phyloP scores from a whole-genome alignment of 2,113 vertebrate species.

The Coryphaenoides rupestris region DNA sequence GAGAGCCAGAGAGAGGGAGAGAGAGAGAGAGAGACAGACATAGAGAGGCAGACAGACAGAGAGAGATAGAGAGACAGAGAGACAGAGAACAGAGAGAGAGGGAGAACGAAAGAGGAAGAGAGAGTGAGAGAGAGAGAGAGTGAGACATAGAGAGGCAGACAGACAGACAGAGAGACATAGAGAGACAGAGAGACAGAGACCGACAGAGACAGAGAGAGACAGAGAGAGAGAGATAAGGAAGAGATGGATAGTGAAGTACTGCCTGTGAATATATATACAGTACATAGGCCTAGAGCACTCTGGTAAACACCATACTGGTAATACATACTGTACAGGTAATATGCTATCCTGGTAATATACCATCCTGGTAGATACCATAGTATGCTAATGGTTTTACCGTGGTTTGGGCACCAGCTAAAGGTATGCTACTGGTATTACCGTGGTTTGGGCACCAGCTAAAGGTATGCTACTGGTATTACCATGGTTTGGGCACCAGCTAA shows the following conservation, averaged over 20 bases:
- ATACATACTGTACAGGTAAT: too few species aligned
- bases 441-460: slow-evolving; percentile 87
- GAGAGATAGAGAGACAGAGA: neutral
- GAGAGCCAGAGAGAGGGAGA: neutral
- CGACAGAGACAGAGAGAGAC: neutral
- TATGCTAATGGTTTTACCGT: slow-evolving; percentile 80
- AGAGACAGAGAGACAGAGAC: neutral
- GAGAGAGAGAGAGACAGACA: neutral
- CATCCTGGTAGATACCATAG: too few species aligned
- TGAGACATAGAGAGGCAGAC: neutral
- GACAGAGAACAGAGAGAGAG: neutral
- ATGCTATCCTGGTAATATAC: too few species aligned
- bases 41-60: neutral
- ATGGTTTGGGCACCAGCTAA: slow-evolving; percentile 87
- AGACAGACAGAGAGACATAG: neutral
- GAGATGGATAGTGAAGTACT: too few species aligned
- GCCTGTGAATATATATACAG: too few species aligned
- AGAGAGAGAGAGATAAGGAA: neutral
- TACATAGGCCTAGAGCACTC: too few species aligned
- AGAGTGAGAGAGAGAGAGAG: slow-evolving; percentile 7
- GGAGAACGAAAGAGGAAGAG: neutral
- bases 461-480: slow-evolving; percentile 81
- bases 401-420: slow-evolving; percentile 89
- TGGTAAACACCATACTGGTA: too few species aligned
- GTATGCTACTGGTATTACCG: slow-evolving; percentile 82